These are phyloP conservation scores for Rhodophaea formosa DNA, from an alignment of 2,888 invertebrate species.

Conservation along the genomic window DNA sequence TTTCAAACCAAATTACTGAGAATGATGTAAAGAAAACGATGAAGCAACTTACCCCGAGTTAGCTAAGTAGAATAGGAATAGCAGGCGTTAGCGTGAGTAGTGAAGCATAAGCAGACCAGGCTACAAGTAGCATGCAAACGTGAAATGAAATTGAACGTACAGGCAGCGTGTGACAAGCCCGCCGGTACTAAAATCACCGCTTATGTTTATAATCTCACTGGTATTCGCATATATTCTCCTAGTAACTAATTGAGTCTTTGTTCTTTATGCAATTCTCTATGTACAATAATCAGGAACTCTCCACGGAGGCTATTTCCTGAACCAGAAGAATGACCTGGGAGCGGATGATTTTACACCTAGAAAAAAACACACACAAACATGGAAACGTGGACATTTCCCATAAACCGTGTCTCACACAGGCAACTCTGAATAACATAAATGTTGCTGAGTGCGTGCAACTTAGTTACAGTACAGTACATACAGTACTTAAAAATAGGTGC, in stretches of 20 bases:
- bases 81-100: slow-evolving; percentile 28
- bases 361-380: slow-evolving; percentile 73
- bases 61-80: not conserved
- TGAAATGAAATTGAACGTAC: slow-evolving; percentile 71
- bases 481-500: slow-evolving; percentile 28
- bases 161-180: slow-evolving; percentile 67
- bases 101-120: slow-evolving; percentile 32
- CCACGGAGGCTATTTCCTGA: slow-evolving; percentile 76
- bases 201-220: slow-evolving; percentile 79
- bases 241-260: slow-evolving; percentile 79
- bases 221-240: slow-evolving; percentile 72
- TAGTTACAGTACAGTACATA: too few species aligned
- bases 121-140: slow-evolving; percentile 46
- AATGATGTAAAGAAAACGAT: not conserved
- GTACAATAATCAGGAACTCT: slow-evolving; percentile 75
- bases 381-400: slow-evolving; percentile 60
- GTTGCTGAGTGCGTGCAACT: slow-evolving; percentile 31
- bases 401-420: slow-evolving; percentile 41
- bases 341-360: slow-evolving; percentile 81
- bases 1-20: not conserved
- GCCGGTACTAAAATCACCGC: slow-evolving; percentile 79
- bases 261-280: slow-evolving; percentile 72
- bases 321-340: slow-evolving; percentile 81
- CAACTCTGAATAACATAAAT: slow-evolving; percentile 20
- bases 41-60: not conserved